Evolutionary conservation across 2,888 invertebrate genomes (phyloP).

Genomic region (Tinea trinotella): DNA sequence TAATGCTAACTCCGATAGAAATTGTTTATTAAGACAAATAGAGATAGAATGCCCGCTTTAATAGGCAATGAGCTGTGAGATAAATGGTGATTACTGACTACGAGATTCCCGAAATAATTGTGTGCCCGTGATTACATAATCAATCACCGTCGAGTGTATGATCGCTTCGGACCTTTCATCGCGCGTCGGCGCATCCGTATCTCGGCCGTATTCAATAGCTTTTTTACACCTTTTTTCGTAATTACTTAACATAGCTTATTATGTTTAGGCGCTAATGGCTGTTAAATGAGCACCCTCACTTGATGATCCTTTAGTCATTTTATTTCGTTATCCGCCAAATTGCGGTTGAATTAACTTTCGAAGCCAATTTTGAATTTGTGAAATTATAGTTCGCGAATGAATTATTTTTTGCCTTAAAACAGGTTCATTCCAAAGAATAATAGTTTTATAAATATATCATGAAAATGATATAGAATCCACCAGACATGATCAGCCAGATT

Average conservation of each 20-base stretch:
- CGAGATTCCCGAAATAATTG: conserved; percentile 59
- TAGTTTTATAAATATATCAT: too few relatives aligned
- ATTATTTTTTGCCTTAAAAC: background rate
- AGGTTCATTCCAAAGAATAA: too few relatives aligned
- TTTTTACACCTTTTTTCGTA: conserved; percentile 50
- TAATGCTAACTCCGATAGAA: background rate
- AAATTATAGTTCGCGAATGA: conserved; percentile 16
- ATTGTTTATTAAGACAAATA: background rate
- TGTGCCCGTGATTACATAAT: conserved; percentile 66
- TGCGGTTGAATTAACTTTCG: conserved; percentile 16
- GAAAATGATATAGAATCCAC: too few relatives aligned
- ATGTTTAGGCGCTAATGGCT: conserved; percentile 61
- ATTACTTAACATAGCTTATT: conserved; percentile 60
- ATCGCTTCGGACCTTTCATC: conserved; percentile 60
- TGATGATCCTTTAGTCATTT: conserved; percentile 40
- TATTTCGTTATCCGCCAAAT: conserved; percentile 29
- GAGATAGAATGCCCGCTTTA: conserved; percentile 19
- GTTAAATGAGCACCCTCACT: conserved; percentile 53
- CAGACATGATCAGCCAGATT: too few relatives aligned
- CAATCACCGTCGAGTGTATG: conserved; percentile 55
- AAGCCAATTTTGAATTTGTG: conserved; percentile 13
- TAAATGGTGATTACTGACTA: conserved; percentile 64
- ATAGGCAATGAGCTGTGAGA: conserved; percentile 56
- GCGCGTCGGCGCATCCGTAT: conserved; percentile 51
- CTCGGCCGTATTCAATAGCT: conserved; percentile 45